These are phyloP conservation scores for Tetheella fluctuosa DNA, from an alignment of 2,888 invertebrate genomes.

Conservation along the genomic window DNA sequence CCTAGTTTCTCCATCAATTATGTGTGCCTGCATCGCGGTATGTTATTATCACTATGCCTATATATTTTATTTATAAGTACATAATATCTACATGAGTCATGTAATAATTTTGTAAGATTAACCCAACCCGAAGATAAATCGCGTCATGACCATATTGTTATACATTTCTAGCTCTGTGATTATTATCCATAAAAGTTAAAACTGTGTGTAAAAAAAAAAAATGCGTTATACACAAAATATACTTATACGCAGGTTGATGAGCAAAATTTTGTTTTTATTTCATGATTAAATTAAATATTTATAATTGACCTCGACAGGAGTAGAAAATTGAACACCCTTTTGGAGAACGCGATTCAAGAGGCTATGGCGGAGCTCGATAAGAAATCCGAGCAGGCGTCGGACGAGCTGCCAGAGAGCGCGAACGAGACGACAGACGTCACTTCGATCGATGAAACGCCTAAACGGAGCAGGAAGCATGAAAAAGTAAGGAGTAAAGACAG, in stretches of 20 bases:
- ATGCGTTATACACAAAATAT: neutral
- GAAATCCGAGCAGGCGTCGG: constrained; percentile 68
- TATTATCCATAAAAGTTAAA: neutral
- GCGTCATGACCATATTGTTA: neutral
- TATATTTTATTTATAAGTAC: neutral
- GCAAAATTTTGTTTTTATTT: constrained; percentile 3
- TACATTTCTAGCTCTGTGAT: neutral
- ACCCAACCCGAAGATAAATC: constrained; percentile 67
- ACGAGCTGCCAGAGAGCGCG: neutral
- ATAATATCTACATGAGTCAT: constrained; percentile 1
- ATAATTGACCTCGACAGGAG: constrained; percentile 86
- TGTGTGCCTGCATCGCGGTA: neutral
- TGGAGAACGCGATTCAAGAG: constrained; percentile 96
- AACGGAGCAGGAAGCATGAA: constrained; percentile 54
- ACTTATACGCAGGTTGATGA: neutral
- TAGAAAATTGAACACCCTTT: constrained; percentile 95
- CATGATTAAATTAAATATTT: constrained; percentile 9
- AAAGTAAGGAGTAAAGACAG: constrained; percentile 56
- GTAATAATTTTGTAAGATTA: constrained; percentile 51
- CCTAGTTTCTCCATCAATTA: neutral
- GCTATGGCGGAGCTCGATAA: constrained; percentile 95
- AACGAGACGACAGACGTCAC: constrained; percentile 19
- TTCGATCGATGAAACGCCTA: constrained; percentile 50
- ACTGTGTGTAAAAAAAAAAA: too few relatives aligned
- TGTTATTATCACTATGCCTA: neutral